Base-by-base conservation (phyloP, 35 echinoderm and acorn worm genomes). In the Amphiura filiformis region DNA sequence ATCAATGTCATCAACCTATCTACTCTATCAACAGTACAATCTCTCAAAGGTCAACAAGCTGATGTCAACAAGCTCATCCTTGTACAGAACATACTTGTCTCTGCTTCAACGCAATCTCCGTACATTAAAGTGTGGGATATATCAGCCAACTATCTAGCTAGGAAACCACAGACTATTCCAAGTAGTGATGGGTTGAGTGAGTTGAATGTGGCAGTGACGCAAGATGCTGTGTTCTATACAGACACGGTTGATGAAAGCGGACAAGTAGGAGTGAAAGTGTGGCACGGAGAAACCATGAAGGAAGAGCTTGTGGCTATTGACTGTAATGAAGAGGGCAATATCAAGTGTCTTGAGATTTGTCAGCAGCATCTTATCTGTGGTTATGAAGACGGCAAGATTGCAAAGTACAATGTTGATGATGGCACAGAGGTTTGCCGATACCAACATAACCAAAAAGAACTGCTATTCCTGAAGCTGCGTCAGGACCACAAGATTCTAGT, bases 61-160 rank as follows among this genome's bases (percentile, higher is more conserved):
- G 84, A 81, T 13, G 88, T 94, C 61, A 90, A 88, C 36, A 56
- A 90, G 82, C 86, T 94, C 26, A 79, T 41, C 23, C 33, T 86
- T 37, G 83, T 83, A 30, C 42, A 77, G 13, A 79, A 90, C 32
- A 39, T 90, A 18, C 41, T 94, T 32, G 80, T 89, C 30, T 94
- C 93, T 15, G 88, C 93, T 7, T 94, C 93, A 7, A 37, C 90
- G 13, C 44, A 56, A 35, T 87, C 88, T 17, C 93, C 88, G n/a
- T 94, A 94, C 83, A 94, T 94, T 30, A 94, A 94, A 61, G 39
- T 94, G 18, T 94, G 93, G 93, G 88, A 90, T 70, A 87, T 90
- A 35, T 85, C 88, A 0, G 44, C 83, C 1, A 76, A 90, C 30
- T 89, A 94, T 39, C 39, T 89, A 0, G 64, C 78, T 7, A 82